A percentile compares a stretch with the other conserved stretches of the same genome.
Conservation (phyloP, 2,888 invertebrate species). For the Tipula lateralis region DNA sequence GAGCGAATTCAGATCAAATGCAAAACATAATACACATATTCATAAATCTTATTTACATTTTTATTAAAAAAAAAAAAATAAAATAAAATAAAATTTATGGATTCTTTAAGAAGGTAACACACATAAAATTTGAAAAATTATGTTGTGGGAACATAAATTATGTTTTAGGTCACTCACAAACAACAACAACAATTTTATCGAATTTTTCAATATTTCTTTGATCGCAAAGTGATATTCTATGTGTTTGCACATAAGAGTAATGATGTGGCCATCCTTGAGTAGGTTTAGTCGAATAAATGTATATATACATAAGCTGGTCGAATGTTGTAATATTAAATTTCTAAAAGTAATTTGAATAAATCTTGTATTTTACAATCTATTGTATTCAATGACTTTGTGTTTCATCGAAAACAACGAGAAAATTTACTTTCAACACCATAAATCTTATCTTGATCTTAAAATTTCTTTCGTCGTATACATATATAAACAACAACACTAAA, state of each 20-base stretch:
- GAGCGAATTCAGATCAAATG: not conserved
- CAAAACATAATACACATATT: not conserved
- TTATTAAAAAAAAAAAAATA: not conserved
- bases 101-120: not conserved
- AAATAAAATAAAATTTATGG: not conserved
- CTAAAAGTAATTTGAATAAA: not conserved
- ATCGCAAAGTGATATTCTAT: not conserved
- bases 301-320: not conserved
- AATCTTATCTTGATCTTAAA: slow-evolving; percentile 1
- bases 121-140: not conserved
- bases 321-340: not conserved
- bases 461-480: not conserved
- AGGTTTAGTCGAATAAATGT: not conserved
- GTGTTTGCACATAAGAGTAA: not conserved
- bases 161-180: not conserved
- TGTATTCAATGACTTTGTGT: not conserved
- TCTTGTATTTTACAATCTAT: not conserved
- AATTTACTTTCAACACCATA: not conserved
- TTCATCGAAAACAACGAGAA: not conserved
- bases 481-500: not conserved
- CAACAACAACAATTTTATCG: not conserved
- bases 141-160: not conserved
- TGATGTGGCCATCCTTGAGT: not conserved
- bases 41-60: not conserved
- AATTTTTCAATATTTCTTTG: not conserved